Evolutionary conservation across 1,140 invertebrate species (phyloP).

Genomic region (Cydia strobilella): DNA sequence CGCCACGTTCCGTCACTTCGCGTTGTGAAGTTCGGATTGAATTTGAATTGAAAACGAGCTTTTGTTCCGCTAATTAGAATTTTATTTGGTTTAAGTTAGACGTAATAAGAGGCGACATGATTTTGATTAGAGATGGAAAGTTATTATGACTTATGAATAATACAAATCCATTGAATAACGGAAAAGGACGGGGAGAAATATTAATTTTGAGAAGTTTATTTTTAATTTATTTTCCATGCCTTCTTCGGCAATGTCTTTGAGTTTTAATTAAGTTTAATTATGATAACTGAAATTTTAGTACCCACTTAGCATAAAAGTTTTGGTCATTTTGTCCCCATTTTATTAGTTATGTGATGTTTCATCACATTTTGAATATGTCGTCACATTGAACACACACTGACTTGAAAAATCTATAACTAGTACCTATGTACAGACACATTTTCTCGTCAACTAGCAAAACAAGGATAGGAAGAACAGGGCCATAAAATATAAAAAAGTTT

Average conservation of each 20-base stretch:
- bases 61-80: conserved; percentile 10
- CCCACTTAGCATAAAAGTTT: too few species aligned
- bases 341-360: too few species aligned
- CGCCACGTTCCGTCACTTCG: background rate
- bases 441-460: too few species aligned
- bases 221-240: background rate
- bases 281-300: too few species aligned
- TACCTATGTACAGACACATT: too few species aligned
- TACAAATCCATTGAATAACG: background rate
- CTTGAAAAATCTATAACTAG: too few species aligned
- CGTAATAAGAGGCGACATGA: background rate
- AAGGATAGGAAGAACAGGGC: too few species aligned
- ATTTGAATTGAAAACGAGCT: conserved; percentile 14
- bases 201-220: background rate
- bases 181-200: background rate
- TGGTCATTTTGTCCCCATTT: too few species aligned
- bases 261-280: too few species aligned
- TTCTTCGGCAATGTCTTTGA: background rate
- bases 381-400: too few species aligned
- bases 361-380: too few species aligned
- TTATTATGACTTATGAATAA: conserved; percentile 7
- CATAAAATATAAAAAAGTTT: too few species aligned
- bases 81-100: conserved; percentile 13
- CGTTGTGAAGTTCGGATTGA: conserved; percentile 7
- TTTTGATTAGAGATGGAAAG: conserved; percentile 4